Conservation (phyloP, 2,797 vertebrate genomes). For the Staurois parvus region DNA sequence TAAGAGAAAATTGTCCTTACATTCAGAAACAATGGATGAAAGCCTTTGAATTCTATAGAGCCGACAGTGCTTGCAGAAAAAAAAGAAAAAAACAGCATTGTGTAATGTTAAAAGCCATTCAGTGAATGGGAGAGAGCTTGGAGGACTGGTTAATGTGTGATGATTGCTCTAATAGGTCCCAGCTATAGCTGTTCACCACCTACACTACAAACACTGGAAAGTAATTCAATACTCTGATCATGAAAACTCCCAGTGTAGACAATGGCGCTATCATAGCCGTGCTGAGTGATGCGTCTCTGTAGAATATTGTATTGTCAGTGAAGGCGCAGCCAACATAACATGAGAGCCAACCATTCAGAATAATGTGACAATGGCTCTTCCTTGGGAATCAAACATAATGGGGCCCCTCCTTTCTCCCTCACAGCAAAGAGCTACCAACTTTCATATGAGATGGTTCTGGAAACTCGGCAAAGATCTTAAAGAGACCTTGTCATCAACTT, state of each 20-base stretch:
- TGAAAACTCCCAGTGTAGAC: constrained; percentile 36
- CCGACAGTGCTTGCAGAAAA: not conserved
- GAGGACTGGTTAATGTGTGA: constrained; percentile 42
- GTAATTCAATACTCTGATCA: constrained; percentile 28
- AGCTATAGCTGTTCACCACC: constrained; percentile 33
- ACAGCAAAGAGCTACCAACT: too few species aligned
- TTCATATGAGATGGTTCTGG: too few species aligned
- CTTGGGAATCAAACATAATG: not conserved
- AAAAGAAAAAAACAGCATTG: constrained; percentile 2
- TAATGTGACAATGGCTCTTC: constrained; percentile 15
- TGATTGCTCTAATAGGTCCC: constrained; percentile 41
- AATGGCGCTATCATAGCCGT: constrained; percentile 33
- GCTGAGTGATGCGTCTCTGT: constrained; percentile 38
- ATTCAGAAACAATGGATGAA: constrained; percentile 42
- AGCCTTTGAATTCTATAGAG: constrained; percentile 33
- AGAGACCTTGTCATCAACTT: too few species aligned
- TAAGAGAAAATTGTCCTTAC: constrained; percentile 27
- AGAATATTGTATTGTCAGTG: constrained; percentile 22
- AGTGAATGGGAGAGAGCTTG: constrained; percentile 17
- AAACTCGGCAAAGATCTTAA: too few species aligned
- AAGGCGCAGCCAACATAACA: constrained; percentile 3
- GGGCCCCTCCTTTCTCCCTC: not conserved
- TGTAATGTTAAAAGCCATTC: not conserved
- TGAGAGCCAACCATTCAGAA: constrained; percentile 2
- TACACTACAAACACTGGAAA: constrained; percentile 42